These are phyloP conservation scores for Penaeus indicus DNA, from an alignment of 1,140 invertebrate genomes.

Conservation along the genomic window DNA sequence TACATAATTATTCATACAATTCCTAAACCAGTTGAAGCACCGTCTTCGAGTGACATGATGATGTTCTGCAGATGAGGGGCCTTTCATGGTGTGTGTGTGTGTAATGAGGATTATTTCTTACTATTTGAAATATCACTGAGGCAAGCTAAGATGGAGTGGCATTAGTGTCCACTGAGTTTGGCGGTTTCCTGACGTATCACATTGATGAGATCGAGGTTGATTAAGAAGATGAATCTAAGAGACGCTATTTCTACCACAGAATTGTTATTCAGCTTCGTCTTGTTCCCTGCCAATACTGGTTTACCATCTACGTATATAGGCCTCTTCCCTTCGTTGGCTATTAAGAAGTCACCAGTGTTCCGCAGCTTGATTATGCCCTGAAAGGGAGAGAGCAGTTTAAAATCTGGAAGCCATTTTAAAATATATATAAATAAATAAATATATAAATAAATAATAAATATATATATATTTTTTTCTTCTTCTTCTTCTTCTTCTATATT, in stretches of 20 bases:
- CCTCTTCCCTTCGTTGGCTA: slow-evolving; percentile 95
- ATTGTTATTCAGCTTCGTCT: slow-evolving; percentile 91
- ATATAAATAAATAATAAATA: not conserved
- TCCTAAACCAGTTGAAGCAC: too few relatives aligned
- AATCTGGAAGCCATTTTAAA: not conserved
- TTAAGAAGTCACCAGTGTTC: slow-evolving; percentile 93
- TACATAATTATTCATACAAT: too few relatives aligned
- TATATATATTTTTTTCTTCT: not conserved
- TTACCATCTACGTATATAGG: slow-evolving; percentile 94
- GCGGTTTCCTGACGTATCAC: slow-evolving; percentile 85
- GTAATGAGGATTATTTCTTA: too few relatives aligned
- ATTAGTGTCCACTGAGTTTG: slow-evolving; percentile 72
- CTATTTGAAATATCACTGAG: not conserved
- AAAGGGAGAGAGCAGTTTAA: slow-evolving; percentile 75
- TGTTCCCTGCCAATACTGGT: slow-evolving; percentile 87
- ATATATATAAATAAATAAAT: not conserved
- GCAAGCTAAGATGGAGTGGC: not conserved
- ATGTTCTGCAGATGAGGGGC: too few relatives aligned
- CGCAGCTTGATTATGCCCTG: slow-evolving; percentile 91
- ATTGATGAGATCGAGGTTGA: slow-evolving; percentile 92
- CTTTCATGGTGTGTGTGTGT: too few relatives aligned
- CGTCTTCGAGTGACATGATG: too few relatives aligned
- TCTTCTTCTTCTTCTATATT: too few relatives aligned
- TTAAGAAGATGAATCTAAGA: slow-evolving; percentile 79
- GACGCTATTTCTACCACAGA: slow-evolving; percentile 88